These are phyloP conservation scores for Pseudomyrmex pallidus DNA, from an alignment of 1,140 invertebrate genomes.

Conservation along the genomic window DNA sequence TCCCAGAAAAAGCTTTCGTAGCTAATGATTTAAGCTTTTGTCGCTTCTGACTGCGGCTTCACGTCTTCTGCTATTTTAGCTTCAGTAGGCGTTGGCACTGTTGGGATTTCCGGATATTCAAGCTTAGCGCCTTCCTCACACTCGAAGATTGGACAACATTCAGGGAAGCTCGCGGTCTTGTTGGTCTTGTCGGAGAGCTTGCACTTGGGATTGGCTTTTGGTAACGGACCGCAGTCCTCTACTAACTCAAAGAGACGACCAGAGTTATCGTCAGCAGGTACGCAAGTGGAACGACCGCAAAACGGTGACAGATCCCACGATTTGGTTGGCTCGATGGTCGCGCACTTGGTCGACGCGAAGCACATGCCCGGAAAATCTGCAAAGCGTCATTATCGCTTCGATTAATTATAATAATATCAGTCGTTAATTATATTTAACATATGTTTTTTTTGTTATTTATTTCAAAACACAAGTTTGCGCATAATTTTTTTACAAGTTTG, in stretches of 20 bases:
- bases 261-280: slow-evolving; percentile 90
- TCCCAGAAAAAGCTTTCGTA: background rate
- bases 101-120: slow-evolving; percentile 93
- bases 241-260: slow-evolving; percentile 92
- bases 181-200: slow-evolving; percentile 94
- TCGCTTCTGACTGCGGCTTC: slow-evolving; percentile 74
- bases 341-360: slow-evolving; percentile 95
- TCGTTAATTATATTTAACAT: too few species aligned
- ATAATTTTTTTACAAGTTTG: too few species aligned
- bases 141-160: slow-evolving; percentile 93
- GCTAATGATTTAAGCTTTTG: slow-evolving; percentile 36
- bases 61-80: slow-evolving; percentile 82
- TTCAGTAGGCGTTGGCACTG: slow-evolving; percentile 86
- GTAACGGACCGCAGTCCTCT: slow-evolving; percentile 94
- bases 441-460: too few species aligned
- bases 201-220: slow-evolving; percentile 94
- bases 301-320: slow-evolving; percentile 94
- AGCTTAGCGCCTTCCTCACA: slow-evolving; percentile 93
- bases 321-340: slow-evolving; percentile 93
- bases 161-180: slow-evolving; percentile 94
- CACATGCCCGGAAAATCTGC: slow-evolving; percentile 95
- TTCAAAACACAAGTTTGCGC: too few species aligned
- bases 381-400: slow-evolving; percentile 60
- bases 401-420: too few species aligned
- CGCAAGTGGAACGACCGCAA: slow-evolving; percentile 94